Conservation (phyloP, 2,888 invertebrate species). For the Osmoderma eremita region DNA sequence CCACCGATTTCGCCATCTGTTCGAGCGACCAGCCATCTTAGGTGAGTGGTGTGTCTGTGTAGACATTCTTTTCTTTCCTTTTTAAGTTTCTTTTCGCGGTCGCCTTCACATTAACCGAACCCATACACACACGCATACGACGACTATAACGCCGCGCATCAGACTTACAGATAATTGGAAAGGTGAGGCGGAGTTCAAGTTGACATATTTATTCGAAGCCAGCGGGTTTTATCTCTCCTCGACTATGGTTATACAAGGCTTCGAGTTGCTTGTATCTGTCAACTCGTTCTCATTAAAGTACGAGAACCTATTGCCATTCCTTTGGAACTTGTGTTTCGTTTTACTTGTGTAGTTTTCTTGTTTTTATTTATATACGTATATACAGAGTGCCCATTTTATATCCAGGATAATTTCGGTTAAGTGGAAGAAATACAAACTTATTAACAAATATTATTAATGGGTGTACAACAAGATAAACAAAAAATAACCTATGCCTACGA, state of each 20-base stretch:
- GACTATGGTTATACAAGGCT: constrained; percentile 52
- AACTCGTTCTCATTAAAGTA: constrained; percentile 58
- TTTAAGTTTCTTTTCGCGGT: constrained; percentile 51
- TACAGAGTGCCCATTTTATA: too few relatives aligned
- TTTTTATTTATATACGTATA: constrained; percentile 47
- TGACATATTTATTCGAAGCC: constrained; percentile 64
- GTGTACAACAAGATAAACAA: too few relatives aligned
- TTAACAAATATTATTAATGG: too few relatives aligned
- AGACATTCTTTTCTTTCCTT: constrained; percentile 52
- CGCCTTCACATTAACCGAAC: constrained; percentile 42
- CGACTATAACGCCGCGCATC: too few relatives aligned
- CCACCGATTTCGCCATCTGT: constrained; percentile 58
- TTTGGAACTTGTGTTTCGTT: constrained; percentile 39
- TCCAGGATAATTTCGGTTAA: too few relatives aligned
- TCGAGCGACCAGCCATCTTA: constrained; percentile 58
- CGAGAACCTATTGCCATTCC: constrained; percentile 37
- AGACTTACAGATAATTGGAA: constrained; percentile 55
- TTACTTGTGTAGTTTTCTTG: constrained; percentile 35
- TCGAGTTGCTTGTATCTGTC: constrained; percentile 54
- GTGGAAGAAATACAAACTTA: too few relatives aligned
- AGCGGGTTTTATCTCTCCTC: constrained; percentile 51
- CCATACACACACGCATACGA: constrained; percentile 7
- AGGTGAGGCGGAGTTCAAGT: constrained; percentile 59
- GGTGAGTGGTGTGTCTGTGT: too few relatives aligned
- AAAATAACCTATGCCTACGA: too few relatives aligned